phyloP scores from a whole-genome alignment of 1,140 invertebrate genomes.

The Acromyrmex heyeri region DNA sequence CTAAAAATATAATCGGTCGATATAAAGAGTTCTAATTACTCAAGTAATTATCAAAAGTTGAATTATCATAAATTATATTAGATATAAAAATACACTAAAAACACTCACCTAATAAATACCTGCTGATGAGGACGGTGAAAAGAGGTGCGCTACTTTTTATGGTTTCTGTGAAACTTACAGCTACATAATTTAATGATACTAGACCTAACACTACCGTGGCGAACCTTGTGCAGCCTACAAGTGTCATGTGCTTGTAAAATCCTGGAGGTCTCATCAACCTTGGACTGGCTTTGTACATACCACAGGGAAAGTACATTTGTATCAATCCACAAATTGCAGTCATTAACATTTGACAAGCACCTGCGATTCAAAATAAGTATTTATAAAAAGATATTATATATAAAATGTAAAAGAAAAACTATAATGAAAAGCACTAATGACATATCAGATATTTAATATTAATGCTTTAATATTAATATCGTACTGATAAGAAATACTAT shows the following conservation, averaged over 20 bases:
- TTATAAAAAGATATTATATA: neutral
- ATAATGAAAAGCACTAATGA: neutral
- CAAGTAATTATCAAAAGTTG: neutral
- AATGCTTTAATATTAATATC: neutral
- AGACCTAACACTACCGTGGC: constrained; percentile 92
- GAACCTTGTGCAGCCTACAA: constrained; percentile 93
- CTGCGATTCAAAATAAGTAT: constrained; percentile 78
- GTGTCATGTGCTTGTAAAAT: constrained; percentile 92
- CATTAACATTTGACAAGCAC: constrained; percentile 92
- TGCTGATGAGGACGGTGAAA: constrained; percentile 93
- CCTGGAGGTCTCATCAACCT: constrained; percentile 90
- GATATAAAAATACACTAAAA: neutral
- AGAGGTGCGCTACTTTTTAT: constrained; percentile 95
- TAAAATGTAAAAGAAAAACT: neutral
- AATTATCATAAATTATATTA: neutral
- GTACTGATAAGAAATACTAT: neutral
- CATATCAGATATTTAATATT: neutral
- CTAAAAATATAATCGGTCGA: constrained; percentile 82
- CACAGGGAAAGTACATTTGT: constrained; percentile 92
- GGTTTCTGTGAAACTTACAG: constrained; percentile 95
- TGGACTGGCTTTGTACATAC: constrained; percentile 89
- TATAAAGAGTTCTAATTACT: neutral
- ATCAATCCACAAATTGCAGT: constrained; percentile 92
- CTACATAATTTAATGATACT: constrained; percentile 93
- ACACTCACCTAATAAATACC: constrained; percentile 89